Base-by-base conservation (phyloP, 2,888 invertebrate genomes). In the Lottia scabra region DNA sequence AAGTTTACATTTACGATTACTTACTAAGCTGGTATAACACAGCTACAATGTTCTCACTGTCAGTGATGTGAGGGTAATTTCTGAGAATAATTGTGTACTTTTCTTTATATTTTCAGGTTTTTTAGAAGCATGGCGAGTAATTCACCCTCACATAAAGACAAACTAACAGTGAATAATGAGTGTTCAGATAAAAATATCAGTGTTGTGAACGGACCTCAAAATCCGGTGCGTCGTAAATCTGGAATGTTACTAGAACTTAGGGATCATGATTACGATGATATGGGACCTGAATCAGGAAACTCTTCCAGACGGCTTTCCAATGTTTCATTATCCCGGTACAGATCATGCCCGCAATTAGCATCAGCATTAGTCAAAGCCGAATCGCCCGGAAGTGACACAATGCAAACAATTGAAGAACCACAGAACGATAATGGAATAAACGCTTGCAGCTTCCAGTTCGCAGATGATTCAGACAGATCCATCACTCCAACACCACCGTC, bases 401-500 rank as follows among this genome's bases (percentile, higher is more conserved):
- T 63, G 2, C 67, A 63, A 30, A 63, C 67, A 13, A 69, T 73
- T 15, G 73, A 76, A 16, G 63, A 45, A 4, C 70, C 65, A 44
- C 23, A 26, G 3, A 44, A 46, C 13, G 69, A 64, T 45, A 16
- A 27, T 27, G 65, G 68, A 12, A 46, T 67, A 10, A 70, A 72
- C 12, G 62, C 65, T 46, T 23, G 56, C 56, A 56, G 2, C 2
- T 56, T 56, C 23, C 56, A 56, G 6, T 23, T 19, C 23, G 19
- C 56, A 56, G 56, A 56, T 56, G 38, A 38, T 6, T 56, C 56
- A 23, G 68, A 46, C n/a, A 46, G 81, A 13, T 83, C 83, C 0
- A 78, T 76, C 45, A 83, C 84, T 2, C 83, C 83, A 15, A 83
- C 83, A 0, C 83, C 84, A 0, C 84, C 84, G 0, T 84, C 84